Evolutionary conservation across 1,140 invertebrate genomes (phyloP).

Genomic region (Formica selysi): DNA sequence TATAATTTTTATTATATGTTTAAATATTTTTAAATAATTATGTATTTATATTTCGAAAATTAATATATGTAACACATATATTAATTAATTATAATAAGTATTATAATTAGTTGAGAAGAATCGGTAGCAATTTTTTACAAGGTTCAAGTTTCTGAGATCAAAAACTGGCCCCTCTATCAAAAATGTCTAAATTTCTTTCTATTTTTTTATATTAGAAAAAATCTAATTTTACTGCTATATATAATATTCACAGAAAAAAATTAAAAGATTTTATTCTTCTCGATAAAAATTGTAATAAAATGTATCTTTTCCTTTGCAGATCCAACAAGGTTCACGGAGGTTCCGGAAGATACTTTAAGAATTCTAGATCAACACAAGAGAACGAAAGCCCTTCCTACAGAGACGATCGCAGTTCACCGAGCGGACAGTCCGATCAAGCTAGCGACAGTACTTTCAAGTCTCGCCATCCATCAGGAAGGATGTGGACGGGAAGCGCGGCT

Average conservation of each 20-base stretch:
- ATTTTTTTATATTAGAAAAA: not conserved
- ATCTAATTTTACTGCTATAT: constrained; percentile 1
- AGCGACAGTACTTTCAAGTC: constrained; percentile 87
- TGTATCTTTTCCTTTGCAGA: constrained; percentile 64
- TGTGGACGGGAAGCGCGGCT: constrained; percentile 81
- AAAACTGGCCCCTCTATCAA: not conserved
- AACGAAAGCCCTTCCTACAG: constrained; percentile 81
- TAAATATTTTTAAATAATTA: not conserved
- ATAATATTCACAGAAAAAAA: not conserved
- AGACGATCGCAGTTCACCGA: constrained; percentile 91
- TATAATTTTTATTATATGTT: not conserved
- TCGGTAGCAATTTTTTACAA: not conserved
- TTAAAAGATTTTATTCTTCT: constrained; percentile 1
- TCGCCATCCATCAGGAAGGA: constrained; percentile 81
- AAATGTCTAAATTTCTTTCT: not conserved
- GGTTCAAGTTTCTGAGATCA: not conserved
- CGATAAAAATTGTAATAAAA: not conserved
- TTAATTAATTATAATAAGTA: not conserved
- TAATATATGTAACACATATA: not conserved
- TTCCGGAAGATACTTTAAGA: constrained; percentile 78
- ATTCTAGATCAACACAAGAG: constrained; percentile 70
- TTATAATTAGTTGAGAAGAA: not conserved
- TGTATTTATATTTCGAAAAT: not conserved
- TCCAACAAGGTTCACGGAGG: constrained; percentile 76
- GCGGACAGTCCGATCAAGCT: constrained; percentile 93